Percentiles rank a stretch among this genome's conserved stretches.
Conservation (phyloP, 2,113 vertebrate genomes). For the Phrynocephalus versicolor region DNA sequence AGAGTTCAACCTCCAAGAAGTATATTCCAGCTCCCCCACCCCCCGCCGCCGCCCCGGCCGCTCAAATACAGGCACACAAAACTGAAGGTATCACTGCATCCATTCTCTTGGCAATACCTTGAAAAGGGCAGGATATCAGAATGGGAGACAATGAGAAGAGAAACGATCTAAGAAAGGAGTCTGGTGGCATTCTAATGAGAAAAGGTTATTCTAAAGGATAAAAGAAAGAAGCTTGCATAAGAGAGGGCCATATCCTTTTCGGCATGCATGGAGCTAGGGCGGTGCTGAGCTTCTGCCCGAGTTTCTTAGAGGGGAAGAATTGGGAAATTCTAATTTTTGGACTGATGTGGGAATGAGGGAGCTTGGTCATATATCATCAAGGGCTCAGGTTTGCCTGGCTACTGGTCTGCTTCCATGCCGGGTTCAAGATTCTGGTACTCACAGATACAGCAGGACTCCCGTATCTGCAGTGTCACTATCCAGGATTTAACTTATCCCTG, state of each 20-base stretch:
- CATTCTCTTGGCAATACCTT: slow-evolving; percentile 69
- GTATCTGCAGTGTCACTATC: too few relatives aligned
- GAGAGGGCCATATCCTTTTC: neutral
- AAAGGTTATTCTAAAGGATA: slow-evolving; percentile 70
- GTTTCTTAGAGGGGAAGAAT: too few relatives aligned
- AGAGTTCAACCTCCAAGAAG: slow-evolving; percentile 60
- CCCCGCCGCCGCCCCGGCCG: slow-evolving; percentile 19
- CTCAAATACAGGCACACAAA: slow-evolving; percentile 17
- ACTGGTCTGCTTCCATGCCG: too few relatives aligned
- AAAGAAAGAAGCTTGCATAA: slow-evolving; percentile 47
- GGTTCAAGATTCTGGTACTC: too few relatives aligned
- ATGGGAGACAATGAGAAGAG: slow-evolving; percentile 78
- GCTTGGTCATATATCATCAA: too few relatives aligned
- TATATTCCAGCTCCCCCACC: neutral
- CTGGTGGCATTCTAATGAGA: slow-evolving; percentile 74
- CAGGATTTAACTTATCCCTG: too few relatives aligned
- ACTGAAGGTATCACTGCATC: slow-evolving; percentile 42
- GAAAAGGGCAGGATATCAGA: slow-evolving; percentile 80
- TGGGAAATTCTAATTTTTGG: neutral
- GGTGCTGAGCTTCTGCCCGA: neutral
- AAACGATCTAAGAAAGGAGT: slow-evolving; percentile 75
- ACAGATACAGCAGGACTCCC: too few relatives aligned
- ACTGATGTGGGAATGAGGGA: too few relatives aligned
- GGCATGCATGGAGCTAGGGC: too few relatives aligned
- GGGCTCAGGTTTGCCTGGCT: too few relatives aligned